Percentiles rank a stretch among this genome's conserved stretches.
Conservation (phyloP, 1,140 invertebrate species). For the Drosophila novamexicana region DNA sequence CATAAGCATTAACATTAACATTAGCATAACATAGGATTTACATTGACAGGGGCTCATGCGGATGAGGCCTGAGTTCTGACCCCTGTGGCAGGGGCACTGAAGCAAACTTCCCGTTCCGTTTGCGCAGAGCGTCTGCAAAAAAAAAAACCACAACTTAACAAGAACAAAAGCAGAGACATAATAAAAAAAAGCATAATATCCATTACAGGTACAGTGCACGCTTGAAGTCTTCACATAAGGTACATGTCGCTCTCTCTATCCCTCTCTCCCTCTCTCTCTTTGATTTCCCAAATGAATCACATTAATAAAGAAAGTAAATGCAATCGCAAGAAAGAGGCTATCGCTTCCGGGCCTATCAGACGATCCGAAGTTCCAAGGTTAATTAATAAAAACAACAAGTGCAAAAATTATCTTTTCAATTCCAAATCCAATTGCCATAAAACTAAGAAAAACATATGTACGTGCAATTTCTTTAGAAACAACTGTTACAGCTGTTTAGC, state of each 20-base stretch:
- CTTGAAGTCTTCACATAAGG: neutral
- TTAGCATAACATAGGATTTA: constrained; percentile 6
- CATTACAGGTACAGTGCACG: neutral
- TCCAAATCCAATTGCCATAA: neutral
- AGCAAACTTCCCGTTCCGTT: constrained; percentile 76
- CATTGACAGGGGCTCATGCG: neutral
- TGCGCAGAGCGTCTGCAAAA: constrained; percentile 61
- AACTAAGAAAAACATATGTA: no score
- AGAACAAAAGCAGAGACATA: neutral
- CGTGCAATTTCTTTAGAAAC: no score
- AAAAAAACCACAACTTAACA: constrained; percentile 24
- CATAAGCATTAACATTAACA: neutral
- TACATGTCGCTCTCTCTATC: neutral
- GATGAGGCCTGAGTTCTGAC: neutral
- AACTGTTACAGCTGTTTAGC: neutral
- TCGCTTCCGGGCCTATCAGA: neutral
- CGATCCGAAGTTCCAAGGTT: constrained; percentile 4
- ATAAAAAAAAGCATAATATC: constrained; percentile 29
- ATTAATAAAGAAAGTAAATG: neutral
- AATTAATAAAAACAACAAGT: constrained; percentile 11
- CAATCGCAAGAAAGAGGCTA: neutral
- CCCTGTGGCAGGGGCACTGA: constrained; percentile 47
- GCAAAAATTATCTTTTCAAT: neutral
- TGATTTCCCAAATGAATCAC: neutral
- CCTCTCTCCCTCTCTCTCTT: neutral